Evolutionary conservation across 2,113 vertebrate species (phyloP).

Genomic region (Corythornis madagascariensis): DNA sequence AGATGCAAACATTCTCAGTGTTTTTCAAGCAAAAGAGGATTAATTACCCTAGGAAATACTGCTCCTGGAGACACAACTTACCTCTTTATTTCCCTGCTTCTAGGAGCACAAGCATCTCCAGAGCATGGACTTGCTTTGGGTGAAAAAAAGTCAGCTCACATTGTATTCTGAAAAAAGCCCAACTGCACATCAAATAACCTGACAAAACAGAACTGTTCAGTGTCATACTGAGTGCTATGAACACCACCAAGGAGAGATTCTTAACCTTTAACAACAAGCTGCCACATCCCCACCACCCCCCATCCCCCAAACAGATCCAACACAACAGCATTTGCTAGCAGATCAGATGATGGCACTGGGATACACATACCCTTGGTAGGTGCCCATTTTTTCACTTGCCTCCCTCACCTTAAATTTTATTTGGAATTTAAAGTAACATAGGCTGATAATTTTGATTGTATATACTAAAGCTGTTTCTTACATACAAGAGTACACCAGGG

Average conservation of each 20-base stretch:
- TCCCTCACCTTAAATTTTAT: neutral
- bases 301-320: neutral
- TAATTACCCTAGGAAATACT: neutral
- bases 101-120: neutral
- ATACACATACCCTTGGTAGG: neutral
- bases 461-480: neutral
- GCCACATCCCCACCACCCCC: neutral
- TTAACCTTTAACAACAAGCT: neutral
- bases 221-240: neutral
- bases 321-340: neutral
- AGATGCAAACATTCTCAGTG: neutral
- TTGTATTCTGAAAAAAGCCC: neutral
- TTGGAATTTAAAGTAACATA: neutral
- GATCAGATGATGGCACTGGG: neutral
- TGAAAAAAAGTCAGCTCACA: neutral
- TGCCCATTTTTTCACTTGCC: neutral
- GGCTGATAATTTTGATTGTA: neutral
- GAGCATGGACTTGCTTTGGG: neutral
- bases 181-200: neutral
- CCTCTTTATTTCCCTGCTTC: neutral
- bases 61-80: neutral
- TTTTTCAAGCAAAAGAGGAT: slow-evolving; percentile 3
- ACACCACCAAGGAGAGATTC: neutral
- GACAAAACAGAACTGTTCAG: neutral
- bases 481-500: neutral